Percentiles rank a stretch among this genome's conserved stretches.
These are phyloP conservation scores for Holcopasites calliopsidis DNA, from an alignment of 1,140 invertebrate species.

Conservation along the genomic window DNA sequence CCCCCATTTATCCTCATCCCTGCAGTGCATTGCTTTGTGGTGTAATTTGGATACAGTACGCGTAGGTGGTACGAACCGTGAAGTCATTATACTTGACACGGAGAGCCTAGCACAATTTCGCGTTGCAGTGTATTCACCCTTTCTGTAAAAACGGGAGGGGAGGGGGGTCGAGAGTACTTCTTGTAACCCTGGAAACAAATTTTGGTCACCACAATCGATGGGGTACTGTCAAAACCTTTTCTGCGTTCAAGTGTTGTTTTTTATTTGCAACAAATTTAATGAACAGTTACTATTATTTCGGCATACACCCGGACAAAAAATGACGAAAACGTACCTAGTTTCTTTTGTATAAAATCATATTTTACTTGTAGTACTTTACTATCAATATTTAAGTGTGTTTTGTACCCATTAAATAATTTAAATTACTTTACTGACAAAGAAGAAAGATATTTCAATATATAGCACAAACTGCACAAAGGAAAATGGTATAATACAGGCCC, in stretches of 20 bases:
- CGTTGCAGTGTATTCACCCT: conserved; percentile 19
- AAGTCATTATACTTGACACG: conserved; percentile 30
- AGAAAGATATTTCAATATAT: no score
- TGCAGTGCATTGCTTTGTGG: neutral
- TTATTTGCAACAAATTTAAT: no score
- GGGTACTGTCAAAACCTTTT: neutral
- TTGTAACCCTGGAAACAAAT: neutral
- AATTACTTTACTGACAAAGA: no score
- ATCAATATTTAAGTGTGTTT: no score
- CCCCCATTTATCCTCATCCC: neutral
- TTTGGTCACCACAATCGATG: neutral
- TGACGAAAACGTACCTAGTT: no score
- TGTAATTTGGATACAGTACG: neutral
- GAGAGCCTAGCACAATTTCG: conserved; percentile 20
- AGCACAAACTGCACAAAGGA: no score
- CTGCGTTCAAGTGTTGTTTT: neutral
- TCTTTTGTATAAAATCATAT: no score
- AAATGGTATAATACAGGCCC: no score
- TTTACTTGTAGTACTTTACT: no score
- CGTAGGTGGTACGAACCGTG: neutral
- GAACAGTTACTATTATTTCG: no score
- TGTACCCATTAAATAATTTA: no score
- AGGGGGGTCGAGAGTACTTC: neutral
- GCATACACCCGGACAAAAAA: no score
- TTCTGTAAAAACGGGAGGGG: neutral